A percentile compares a stretch with the other conserved stretches of the same genome.
Conservation (phyloP, 2,113 vertebrate species). For the Upupa epops region DNA sequence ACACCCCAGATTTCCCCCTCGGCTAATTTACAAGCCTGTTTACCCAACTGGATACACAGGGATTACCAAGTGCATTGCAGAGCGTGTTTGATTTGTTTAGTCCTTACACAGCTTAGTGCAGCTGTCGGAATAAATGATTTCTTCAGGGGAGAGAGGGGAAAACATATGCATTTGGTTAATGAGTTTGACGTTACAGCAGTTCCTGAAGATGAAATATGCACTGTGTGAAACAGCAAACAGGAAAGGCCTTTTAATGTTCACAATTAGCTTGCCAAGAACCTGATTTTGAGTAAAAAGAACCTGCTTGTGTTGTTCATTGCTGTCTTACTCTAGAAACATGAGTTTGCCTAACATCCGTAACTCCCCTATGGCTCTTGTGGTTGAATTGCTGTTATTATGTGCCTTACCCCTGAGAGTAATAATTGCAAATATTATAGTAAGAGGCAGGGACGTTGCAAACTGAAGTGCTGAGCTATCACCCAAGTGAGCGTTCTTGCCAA, state of each 20-base stretch:
- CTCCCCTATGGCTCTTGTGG: neutral
- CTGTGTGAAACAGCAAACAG: neutral
- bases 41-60: neutral
- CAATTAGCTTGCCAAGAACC: neutral
- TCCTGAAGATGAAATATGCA: neutral
- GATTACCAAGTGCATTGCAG: constrained; percentile 12
- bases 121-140: constrained; percentile 29
- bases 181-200: neutral
- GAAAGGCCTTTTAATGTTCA: neutral
- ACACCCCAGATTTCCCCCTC: neutral
- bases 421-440: neutral
- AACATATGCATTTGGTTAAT: neutral
- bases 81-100: neutral
- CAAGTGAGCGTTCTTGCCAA: neutral
- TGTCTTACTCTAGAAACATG: neutral
- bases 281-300: neutral
- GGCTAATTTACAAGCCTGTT: constrained; percentile 38
- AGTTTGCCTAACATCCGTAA: neutral
- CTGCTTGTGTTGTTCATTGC: neutral
- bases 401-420: neutral
- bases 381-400: neutral
- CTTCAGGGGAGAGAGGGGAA: neutral
- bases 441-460: neutral
- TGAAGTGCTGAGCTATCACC: neutral
- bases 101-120: constrained; percentile 4